Percentiles rank a stretch among this genome's conserved stretches.
Conservation (phyloP, 1,140 invertebrate species). For the Philotrypesis tridentata region DNA sequence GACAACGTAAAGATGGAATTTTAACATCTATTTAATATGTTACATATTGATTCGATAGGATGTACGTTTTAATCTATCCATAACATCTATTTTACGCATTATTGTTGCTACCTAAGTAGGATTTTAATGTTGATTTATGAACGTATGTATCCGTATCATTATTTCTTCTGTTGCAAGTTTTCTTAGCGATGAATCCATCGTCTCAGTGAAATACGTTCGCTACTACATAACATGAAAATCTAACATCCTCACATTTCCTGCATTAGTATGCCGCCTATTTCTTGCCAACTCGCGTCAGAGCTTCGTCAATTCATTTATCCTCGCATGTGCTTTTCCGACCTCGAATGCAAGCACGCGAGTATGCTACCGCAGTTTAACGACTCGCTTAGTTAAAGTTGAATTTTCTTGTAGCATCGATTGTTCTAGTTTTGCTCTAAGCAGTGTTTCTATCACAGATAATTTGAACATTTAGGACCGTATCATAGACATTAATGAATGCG, state of each 20-base stretch:
- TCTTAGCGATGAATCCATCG: neutral
- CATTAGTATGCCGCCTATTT: neutral
- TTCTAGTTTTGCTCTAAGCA: neutral
- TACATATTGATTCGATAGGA: too few relatives aligned
- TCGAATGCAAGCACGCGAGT: constrained; percentile 8
- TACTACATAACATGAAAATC: neutral
- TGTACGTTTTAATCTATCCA: too few relatives aligned
- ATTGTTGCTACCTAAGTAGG: too few relatives aligned
- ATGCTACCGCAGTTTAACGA: neutral
- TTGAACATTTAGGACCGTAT: too few relatives aligned
- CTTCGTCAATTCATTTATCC: constrained; percentile 18
- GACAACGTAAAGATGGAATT: too few relatives aligned
- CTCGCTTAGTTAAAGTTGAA: neutral
- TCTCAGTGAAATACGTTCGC: neutral
- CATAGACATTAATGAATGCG: too few relatives aligned
- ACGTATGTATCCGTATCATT: too few relatives aligned
- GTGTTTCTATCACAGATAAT: too few relatives aligned
- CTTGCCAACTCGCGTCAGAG: neutral
- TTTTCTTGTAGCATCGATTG: neutral
- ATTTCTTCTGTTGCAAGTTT: too few relatives aligned
- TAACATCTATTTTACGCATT: too few relatives aligned
- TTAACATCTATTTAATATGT: too few relatives aligned
- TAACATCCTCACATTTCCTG: neutral
- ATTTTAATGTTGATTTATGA: too few relatives aligned
- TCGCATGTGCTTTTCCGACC: constrained; percentile 4